Evolutionary conservation across 2,797 vertebrate genomes (phyloP).

Genomic region (Lerista edwardsae): DNA sequence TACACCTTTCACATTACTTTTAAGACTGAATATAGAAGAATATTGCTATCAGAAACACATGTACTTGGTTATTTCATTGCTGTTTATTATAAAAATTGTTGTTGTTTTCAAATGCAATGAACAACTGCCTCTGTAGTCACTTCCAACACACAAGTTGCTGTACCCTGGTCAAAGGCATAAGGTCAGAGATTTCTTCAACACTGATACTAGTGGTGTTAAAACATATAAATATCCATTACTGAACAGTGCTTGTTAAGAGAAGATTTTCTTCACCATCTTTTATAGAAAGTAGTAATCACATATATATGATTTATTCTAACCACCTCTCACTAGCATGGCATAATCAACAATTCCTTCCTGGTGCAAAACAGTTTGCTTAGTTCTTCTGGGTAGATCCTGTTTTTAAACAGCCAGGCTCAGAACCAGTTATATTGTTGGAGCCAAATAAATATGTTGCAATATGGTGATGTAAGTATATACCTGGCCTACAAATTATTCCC

Average conservation of each 20-base stretch:
- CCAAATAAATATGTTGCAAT: neutral
- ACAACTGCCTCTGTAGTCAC: conserved; percentile 2
- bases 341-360: conserved; percentile 2
- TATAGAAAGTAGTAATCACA: conserved; percentile 5
- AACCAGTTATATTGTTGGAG: neutral
- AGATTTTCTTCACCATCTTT: conserved; percentile 2
- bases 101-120: conserved; percentile 26
- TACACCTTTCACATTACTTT: conserved; percentile 13
- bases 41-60: conserved; percentile 30
- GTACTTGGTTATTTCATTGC: conserved; percentile 13
- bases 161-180: conserved; percentile 33
- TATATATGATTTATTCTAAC: conserved; percentile 4
- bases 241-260: conserved; percentile 6
- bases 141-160: conserved; percentile 6
- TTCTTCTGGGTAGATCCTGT: neutral
- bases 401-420: neutral
- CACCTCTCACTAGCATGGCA: neutral
- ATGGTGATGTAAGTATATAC: neutral
- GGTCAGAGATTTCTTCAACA: conserved; percentile 20
- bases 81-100: conserved; percentile 16
- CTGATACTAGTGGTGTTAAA: conserved; percentile 12
- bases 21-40: conserved; percentile 16
- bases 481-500: conserved; percentile 28
- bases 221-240: conserved; percentile 14
- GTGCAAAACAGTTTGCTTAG: conserved; percentile 22